phyloP scores from a whole-genome alignment of 1,140 invertebrate genomes.

The Megalopta genalis region DNA sequence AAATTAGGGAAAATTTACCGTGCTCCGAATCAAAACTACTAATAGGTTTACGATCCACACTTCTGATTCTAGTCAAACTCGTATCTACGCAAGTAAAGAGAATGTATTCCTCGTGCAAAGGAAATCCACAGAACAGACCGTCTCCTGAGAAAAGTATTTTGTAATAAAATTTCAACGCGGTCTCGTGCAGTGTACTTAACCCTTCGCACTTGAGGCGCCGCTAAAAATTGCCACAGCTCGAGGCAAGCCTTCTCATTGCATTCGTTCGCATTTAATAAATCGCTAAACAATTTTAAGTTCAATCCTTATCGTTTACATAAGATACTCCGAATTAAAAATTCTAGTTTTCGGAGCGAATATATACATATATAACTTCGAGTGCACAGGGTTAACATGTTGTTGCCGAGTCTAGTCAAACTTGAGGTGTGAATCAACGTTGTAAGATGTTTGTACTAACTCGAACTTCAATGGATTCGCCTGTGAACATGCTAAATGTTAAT shows the following conservation, averaged over 20 bases:
- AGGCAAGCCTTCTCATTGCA: too few relatives aligned
- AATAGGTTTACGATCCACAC: background rate
- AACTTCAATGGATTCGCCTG: too few relatives aligned
- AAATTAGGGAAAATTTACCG: too few relatives aligned
- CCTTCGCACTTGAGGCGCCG: too few relatives aligned
- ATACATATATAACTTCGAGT: too few relatives aligned
- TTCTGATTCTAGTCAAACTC: constrained; percentile 9
- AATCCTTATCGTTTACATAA: too few relatives aligned
- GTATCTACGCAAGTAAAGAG: background rate
- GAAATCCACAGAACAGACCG: background rate
- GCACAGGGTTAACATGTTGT: too few relatives aligned
- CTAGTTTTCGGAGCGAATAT: too few relatives aligned
- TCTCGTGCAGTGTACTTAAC: background rate
- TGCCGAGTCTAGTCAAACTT: background rate
- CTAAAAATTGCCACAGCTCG: too few relatives aligned
- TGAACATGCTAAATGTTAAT: background rate
- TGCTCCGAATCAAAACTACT: background rate
- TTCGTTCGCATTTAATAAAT: too few relatives aligned
- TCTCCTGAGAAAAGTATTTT: background rate
- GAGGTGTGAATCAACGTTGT: background rate
- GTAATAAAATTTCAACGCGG: background rate
- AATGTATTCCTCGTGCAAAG: background rate
- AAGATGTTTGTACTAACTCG: background rate
- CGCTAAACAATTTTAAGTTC: too few relatives aligned
- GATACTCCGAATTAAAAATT: too few relatives aligned